Base-by-base conservation (phyloP, 2,888 invertebrate species). In the Suillia variegata region DNA sequence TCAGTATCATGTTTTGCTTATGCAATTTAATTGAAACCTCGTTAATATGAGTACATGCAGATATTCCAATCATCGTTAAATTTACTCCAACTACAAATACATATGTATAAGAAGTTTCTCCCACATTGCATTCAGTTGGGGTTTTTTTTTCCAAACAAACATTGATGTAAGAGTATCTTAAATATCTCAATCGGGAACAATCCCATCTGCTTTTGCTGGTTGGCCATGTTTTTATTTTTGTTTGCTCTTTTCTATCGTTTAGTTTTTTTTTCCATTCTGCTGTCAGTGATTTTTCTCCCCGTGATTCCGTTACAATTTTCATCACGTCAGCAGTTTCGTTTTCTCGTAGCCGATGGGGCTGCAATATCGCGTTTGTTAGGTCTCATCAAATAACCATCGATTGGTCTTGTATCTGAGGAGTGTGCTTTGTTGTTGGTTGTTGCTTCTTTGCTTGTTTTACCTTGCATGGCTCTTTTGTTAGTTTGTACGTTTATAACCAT, bases 331-430 rank as follows among this genome's bases (percentile, higher is more conserved):
- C 61, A 61, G 50, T 57, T 53, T 18, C 20, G 48, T 33, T 8
- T 24, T 8, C 2, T 22, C 33, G 52, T 38, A 12, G 13, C 22
- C 22, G 20, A 51, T 18, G n/a, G 38, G n/a, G 42, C 24, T 49
- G 24, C 53, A 47, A 58, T 58, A 15, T 31, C 13, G 31, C 50
- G 31, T 51, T 51, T 8, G 50, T 50, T 53, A 38, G 20, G 34
- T 26, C 56, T 61, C 57, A 61, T 61, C 61, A 56, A 60, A 60
- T 56, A 60, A 60, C 60, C 53, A 61, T 61, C 61, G 61, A 61
- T 51, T 61, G 57, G 31, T 33, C 47, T 47, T 55, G 47, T 47
- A 21, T 45, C 34, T n/a, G 24, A 38, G 54, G 50, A 17, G 52
- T 50, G 31, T 48, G 8, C 24, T 50, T 20, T 24, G 2, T 53